phyloP scores from a whole-genome alignment of 2,113 vertebrate genomes.

The Ciconia boyciana region DNA sequence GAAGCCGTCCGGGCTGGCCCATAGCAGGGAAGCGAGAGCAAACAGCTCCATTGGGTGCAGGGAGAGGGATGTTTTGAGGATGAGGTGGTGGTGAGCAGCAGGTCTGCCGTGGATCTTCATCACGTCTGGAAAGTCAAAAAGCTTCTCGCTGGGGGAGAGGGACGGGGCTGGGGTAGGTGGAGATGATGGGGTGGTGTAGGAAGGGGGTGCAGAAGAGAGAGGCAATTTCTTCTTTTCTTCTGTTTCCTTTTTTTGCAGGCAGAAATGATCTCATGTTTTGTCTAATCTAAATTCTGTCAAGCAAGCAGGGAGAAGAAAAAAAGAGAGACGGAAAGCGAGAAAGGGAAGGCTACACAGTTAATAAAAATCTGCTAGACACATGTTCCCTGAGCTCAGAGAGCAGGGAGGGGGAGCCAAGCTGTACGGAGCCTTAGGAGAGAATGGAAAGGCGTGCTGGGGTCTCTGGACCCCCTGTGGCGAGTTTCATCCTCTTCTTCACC shows the following conservation, averaged over 20 bases:
- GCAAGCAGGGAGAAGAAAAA: slow-evolving; percentile 64
- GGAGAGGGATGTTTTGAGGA: not conserved
- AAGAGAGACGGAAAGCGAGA: not conserved
- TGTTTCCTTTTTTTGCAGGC: slow-evolving; percentile 40
- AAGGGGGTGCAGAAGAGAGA: not conserved
- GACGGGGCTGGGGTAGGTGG: not conserved
- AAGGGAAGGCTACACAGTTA: slow-evolving; percentile 48
- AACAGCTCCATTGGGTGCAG: not conserved
- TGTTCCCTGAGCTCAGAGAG: slow-evolving; percentile 70
- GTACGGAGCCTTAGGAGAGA: not conserved
- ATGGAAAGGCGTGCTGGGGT: not conserved
- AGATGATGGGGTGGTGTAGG: not conserved
- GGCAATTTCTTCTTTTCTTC: not conserved
- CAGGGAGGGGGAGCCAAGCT: not conserved
- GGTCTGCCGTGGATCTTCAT: not conserved
- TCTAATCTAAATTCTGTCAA: slow-evolving; percentile 83
- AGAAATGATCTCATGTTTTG: slow-evolving; percentile 81
- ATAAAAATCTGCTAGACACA: slow-evolving; percentile 80
- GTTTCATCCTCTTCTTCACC: not conserved
- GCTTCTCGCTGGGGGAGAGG: not conserved
- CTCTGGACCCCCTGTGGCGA: not conserved
- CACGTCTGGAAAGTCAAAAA: not conserved
- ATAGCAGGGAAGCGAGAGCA: not conserved
- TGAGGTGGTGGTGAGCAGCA: not conserved
- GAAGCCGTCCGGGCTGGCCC: fast-evolving